A percentile compares a stretch with the other conserved stretches of the same genome.
These are phyloP conservation scores for Spicauda simplicius DNA, from an alignment of 2,888 invertebrate species.

Conservation along the genomic window DNA sequence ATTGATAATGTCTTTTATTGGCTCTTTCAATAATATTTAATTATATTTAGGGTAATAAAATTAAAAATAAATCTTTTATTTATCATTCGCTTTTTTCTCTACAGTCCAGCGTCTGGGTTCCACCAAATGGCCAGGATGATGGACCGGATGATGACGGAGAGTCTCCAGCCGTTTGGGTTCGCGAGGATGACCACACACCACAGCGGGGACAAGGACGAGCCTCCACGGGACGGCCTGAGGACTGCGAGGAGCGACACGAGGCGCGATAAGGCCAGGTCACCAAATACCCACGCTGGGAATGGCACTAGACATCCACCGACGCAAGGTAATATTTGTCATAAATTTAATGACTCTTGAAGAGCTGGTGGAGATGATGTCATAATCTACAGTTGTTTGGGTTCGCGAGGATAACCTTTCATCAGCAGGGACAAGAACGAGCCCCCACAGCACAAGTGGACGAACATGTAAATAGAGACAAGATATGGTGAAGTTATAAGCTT, in stretches of 20 bases:
- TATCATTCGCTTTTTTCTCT: constrained; percentile 1
- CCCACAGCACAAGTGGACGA: no score
- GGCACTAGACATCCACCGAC: constrained; percentile 77
- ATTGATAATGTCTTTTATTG: no score
- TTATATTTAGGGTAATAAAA: no score
- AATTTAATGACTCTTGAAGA: not conserved
- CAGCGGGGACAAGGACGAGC: constrained; percentile 55
- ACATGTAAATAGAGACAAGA: no score
- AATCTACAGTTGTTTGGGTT: no score
- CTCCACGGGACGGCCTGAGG: constrained; percentile 65
- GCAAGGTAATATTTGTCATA: constrained; percentile 58
- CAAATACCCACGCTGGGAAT: constrained; percentile 61
- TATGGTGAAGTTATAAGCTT: no score
- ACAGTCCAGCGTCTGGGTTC: constrained; percentile 84
- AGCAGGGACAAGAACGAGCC: no score
- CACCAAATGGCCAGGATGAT: constrained; percentile 91
- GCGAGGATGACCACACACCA: constrained; percentile 86
- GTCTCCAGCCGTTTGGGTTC: constrained; percentile 87
- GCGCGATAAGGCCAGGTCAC: constrained; percentile 56
- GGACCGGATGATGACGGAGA: constrained; percentile 89
- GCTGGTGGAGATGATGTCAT: no score
- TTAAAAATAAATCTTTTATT: no score
- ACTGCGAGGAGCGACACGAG: constrained; percentile 61
- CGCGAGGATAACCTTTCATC: no score
- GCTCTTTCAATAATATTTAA: no score